Conservation (phyloP, 2,888 invertebrate genomes). For the Eristalis pertinax region DNA sequence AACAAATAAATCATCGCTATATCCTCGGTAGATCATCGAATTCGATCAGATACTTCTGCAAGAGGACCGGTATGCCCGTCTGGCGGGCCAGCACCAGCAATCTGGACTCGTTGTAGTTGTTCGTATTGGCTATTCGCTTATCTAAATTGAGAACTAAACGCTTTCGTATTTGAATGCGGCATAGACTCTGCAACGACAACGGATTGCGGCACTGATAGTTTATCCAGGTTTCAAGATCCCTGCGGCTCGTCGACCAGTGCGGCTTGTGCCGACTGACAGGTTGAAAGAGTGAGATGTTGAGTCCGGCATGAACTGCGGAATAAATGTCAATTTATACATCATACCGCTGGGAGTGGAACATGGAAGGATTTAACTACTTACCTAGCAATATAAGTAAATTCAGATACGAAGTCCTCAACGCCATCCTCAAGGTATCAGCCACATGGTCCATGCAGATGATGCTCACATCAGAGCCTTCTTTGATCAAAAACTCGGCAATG, state of each 20-base stretch:
- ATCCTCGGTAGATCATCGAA: slow-evolving; percentile 77
- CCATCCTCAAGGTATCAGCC: slow-evolving; percentile 76
- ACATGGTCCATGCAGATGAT: slow-evolving; percentile 77
- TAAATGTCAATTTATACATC: not conserved
- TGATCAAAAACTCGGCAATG: slow-evolving; percentile 78
- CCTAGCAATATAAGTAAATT: slow-evolving; percentile 77
- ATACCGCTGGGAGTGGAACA: fast-evolving
- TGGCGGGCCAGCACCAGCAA: slow-evolving; percentile 76
- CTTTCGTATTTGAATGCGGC: slow-evolving; percentile 78
- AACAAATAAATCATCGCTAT: slow-evolving; percentile 33
- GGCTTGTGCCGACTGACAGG: slow-evolving; percentile 50
- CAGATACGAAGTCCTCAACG: slow-evolving; percentile 73
- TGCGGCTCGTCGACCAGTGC: slow-evolving; percentile 66
- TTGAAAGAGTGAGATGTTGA: slow-evolving; percentile 72
- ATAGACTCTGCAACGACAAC: slow-evolving; percentile 76
- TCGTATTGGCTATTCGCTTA: slow-evolving; percentile 75
- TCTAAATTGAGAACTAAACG: slow-evolving; percentile 75
- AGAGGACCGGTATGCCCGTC: slow-evolving; percentile 76
- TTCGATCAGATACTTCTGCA: slow-evolving; percentile 78
- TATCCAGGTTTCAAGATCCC: slow-evolving; percentile 72
- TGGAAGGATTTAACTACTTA: slow-evolving; percentile 72
- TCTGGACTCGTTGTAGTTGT: slow-evolving; percentile 75
- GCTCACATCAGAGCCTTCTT: slow-evolving; percentile 78
- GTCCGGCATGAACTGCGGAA: slow-evolving; percentile 77
- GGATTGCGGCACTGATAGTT: slow-evolving; percentile 75